phyloP scores from a whole-genome alignment of 2,113 vertebrate genomes.

The Anhinga rufa region DNA sequence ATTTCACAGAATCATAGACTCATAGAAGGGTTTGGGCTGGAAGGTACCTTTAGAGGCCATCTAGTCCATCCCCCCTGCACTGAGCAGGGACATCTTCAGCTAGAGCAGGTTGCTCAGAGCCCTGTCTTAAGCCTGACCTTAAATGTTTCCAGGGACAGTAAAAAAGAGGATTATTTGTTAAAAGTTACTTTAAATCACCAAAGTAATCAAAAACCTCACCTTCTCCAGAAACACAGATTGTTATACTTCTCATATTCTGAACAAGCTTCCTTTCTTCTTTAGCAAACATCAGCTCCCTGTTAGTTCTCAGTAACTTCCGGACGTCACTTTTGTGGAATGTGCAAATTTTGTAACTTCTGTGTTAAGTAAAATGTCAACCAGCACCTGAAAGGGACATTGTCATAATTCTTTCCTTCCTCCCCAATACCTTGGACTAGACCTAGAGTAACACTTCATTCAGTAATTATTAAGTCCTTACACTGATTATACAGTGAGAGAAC shows the following conservation, averaged over 20 bases:
- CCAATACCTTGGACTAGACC: background rate
- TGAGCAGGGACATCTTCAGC: no score
- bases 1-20: background rate
- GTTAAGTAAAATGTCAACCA: background rate
- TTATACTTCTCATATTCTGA: background rate
- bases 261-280: background rate
- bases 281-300: background rate
- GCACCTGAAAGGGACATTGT: background rate
- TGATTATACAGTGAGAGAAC: background rate
- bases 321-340: background rate
- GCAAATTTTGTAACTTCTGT: background rate
- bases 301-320: background rate
- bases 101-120: no score
- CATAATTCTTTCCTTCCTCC: background rate
- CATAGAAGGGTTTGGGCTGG: no score
- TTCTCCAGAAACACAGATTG: background rate
- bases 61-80: no score
- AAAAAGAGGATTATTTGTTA: background rate
- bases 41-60: no score
- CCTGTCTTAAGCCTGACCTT: no score
- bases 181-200: background rate
- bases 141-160: no score
- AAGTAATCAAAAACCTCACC: fast-evolving
- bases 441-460: background rate
- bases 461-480: background rate